Evolutionary conservation across 1,140 invertebrate genomes (phyloP).

Genomic region (fruit fly (Drosophila melanogaster)): DNA sequence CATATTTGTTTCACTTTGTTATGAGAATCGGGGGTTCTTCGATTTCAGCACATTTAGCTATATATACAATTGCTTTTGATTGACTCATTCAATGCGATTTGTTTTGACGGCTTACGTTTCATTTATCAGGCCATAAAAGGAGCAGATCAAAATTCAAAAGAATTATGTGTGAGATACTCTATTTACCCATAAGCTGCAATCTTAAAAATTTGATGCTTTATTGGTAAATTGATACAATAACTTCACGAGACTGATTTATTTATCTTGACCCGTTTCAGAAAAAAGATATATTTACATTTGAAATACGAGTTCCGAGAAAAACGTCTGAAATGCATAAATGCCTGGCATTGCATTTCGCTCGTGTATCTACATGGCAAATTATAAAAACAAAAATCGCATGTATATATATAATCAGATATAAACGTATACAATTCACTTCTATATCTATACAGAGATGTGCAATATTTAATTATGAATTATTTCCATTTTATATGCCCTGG

Average conservation of each 20-base stretch:
- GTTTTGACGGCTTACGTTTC: constrained; percentile 40
- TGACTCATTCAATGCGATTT: constrained; percentile 46
- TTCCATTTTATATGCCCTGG: constrained; percentile 59
- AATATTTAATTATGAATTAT: constrained; percentile 73
- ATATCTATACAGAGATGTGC: constrained; percentile 24
- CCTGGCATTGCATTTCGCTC: constrained; percentile 1
- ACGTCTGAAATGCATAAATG: constrained; percentile 16
- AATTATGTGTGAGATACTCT: background rate
- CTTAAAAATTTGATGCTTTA: background rate
- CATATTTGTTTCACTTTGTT: constrained; percentile 10
- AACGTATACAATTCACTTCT: background rate
- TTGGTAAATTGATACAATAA: background rate
- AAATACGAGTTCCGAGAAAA: constrained; percentile 5
- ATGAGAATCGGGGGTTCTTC: constrained; percentile 9
- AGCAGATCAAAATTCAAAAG: constrained; percentile 3
- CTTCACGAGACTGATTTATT: background rate
- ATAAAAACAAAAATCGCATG: constrained; percentile 5
- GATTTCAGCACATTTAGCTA: constrained; percentile 26
- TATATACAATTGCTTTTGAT: constrained; percentile 31
- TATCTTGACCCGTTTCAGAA: background rate
- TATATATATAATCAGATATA: constrained; percentile 5
- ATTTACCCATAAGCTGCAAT: too few relatives aligned
- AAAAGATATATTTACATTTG: constrained; percentile 5
- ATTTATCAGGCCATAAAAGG: constrained; percentile 42
- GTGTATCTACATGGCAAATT: background rate